Evolutionary conservation across 2,888 invertebrate genomes (phyloP), one percentile per base, ranked within the genome.

Genomic region (Drosophila emarginata): DNA sequence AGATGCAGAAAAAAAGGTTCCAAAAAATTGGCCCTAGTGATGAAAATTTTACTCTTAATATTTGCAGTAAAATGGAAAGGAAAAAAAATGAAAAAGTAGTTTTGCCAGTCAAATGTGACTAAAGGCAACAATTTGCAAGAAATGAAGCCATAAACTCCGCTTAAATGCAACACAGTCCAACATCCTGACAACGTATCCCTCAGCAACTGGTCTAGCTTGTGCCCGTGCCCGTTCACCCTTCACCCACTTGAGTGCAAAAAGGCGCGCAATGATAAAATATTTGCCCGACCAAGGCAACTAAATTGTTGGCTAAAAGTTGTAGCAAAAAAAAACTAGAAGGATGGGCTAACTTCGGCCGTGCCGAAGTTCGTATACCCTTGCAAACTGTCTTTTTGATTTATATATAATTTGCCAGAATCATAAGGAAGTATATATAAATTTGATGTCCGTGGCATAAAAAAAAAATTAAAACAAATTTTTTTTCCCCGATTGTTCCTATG

Each of bases 191-290:
- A 72, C 32, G 52, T 18, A 32, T 32, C 9, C 32, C 32, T 2
- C 32, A 9, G 26, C 26, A 4, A 26, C 26, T 26, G 6, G 26
- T 1, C 4, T 9, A 9, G 32, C 32, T 6, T 28, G 28, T 63
- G n/a, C 57, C 52, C n/a, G 53, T 60, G 57, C 52, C 52, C 40
- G 59, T 39, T 59, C n/a, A 21, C 15, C 21, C 54, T 63, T 50
- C 60, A 65, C 68, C 79, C 80, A 79, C 80, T 85, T 80, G 85
- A 84, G 77, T 77, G 85, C 73, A 72, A 79, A 79, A 84, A 81
- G 78, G 80, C 77, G 80, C 77, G 77, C 80, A 80, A 80, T 86
- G 84, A 84, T 84, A 85, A 85, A 86, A 85, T 86, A 84, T 86
- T 82, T 82, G 77, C 77, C 72, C 52, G 64, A 64, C 62, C 74